Percentiles rank a stretch among this genome's conserved stretches.
These are phyloP conservation scores for Esox lucius DNA, from an alignment of 2,797 vertebrate genomes.

Conservation along the genomic window DNA sequence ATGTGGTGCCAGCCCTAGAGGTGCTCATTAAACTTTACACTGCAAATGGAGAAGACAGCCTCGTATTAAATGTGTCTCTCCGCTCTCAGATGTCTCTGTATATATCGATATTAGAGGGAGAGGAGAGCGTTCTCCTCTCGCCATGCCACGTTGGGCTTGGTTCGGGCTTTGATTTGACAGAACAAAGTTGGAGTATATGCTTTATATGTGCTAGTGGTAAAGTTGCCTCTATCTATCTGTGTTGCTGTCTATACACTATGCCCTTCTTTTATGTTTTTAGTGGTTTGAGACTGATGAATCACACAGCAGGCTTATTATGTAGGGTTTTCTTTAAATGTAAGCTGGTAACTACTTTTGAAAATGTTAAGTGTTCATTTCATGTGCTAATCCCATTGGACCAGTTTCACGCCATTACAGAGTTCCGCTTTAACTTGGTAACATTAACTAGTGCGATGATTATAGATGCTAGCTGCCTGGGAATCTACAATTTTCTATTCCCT, in stretches of 20 bases:
- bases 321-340: background rate
- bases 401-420: slow-evolving; percentile 6
- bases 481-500: too few species aligned
- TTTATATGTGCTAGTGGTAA: background rate
- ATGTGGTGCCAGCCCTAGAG: slow-evolving; percentile 55
- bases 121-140: background rate
- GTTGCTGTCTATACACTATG: background rate
- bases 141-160: background rate
- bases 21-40: slow-evolving; percentile 64
- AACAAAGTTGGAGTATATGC: background rate
- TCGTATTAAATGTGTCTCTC: slow-evolving; percentile 55
- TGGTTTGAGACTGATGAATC: background rate
- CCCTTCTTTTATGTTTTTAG: background rate
- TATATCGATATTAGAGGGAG: slow-evolving; percentile 33
- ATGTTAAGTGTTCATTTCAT: background rate
- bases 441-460: background rate
- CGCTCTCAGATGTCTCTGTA: slow-evolving; percentile 43
- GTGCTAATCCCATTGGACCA: background rate
- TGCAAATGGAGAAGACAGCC: slow-evolving; percentile 53
- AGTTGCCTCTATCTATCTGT: background rate
- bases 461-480: background rate
- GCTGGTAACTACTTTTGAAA: background rate
- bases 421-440: background rate
- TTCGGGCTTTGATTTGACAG: slow-evolving; percentile 13
- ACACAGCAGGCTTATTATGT: background rate